These are phyloP conservation scores for Pseudopodoces humilis DNA, from an alignment of 2,113 vertebrate genomes.

Conservation along the genomic window DNA sequence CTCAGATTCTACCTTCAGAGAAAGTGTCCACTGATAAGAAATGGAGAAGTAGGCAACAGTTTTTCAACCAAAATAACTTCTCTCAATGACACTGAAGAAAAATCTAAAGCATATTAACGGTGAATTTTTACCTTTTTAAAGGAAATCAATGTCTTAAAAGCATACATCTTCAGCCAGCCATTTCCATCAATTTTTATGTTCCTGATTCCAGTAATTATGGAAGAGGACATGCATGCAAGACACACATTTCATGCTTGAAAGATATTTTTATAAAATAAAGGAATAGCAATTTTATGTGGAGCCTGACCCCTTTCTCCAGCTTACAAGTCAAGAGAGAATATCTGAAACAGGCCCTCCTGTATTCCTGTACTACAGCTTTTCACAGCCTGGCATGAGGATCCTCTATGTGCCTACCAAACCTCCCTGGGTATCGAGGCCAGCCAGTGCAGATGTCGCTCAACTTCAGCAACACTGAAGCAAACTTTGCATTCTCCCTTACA, in stretches of 20 bases:
- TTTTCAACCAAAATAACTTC: background rate
- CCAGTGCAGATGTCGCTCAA: background rate
- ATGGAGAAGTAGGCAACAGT: background rate
- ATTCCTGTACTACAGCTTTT: background rate
- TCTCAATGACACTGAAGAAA: background rate
- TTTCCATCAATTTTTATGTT: background rate
- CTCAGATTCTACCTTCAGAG: slow-evolving; percentile 48
- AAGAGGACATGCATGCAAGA: background rate
- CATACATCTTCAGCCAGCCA: background rate
- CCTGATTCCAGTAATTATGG: background rate
- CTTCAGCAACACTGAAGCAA: background rate
- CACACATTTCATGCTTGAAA: background rate
- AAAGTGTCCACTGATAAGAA: slow-evolving; percentile 30
- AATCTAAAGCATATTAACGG: background rate
- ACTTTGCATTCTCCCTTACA: background rate
- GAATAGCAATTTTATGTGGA: background rate
- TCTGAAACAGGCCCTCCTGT: background rate
- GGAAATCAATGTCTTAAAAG: background rate
- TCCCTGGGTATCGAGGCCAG: background rate
- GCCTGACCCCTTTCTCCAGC: fast-evolving
- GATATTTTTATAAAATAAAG: background rate
- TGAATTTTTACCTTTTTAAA: background rate
- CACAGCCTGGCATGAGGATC: background rate
- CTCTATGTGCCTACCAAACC: background rate
- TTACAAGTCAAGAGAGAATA: background rate